Evolutionary conservation across 2,113 vertebrate genomes (phyloP).

Genomic region (Naja naja): DNA sequence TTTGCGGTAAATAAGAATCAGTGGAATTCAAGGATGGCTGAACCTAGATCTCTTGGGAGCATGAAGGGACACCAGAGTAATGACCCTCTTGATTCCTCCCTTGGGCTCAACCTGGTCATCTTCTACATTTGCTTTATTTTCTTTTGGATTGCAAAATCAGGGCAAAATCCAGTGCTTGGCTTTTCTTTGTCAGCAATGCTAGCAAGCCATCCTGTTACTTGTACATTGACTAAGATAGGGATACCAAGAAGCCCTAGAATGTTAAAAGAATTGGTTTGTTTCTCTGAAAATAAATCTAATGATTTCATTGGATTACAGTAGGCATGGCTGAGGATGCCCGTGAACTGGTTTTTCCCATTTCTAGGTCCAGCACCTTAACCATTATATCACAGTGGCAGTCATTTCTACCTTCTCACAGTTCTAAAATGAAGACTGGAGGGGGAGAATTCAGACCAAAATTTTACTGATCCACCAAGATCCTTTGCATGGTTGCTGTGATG

Average conservation of each 20-base stretch:
- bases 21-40: too few species aligned
- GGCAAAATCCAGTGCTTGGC: rapidly evolving
- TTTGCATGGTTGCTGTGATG: too few species aligned
- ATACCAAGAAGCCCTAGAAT: not conserved
- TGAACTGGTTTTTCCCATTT: not conserved
- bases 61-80: too few species aligned
- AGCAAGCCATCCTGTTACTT: not conserved
- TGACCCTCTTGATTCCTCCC: too few species aligned
- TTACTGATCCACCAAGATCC: too few species aligned
- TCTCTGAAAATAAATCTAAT: not conserved
- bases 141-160: not conserved
- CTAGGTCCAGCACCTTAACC: not conserved
- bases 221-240: not conserved
- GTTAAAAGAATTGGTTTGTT: not conserved
- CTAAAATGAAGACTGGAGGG: not conserved
- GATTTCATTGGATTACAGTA: not conserved
- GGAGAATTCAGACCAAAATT: not conserved
- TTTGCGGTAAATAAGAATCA: too few species aligned
- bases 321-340: not conserved
- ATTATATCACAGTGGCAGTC: not conserved
- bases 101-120: too few species aligned
- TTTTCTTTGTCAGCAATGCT: not conserved
- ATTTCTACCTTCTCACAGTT: not conserved
- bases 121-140: not conserved
- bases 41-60: too few species aligned